Percentiles rank a stretch among this genome's conserved stretches.
Conservation (phyloP, 2,113 vertebrate species). For the Dromiciops gliroides region DNA sequence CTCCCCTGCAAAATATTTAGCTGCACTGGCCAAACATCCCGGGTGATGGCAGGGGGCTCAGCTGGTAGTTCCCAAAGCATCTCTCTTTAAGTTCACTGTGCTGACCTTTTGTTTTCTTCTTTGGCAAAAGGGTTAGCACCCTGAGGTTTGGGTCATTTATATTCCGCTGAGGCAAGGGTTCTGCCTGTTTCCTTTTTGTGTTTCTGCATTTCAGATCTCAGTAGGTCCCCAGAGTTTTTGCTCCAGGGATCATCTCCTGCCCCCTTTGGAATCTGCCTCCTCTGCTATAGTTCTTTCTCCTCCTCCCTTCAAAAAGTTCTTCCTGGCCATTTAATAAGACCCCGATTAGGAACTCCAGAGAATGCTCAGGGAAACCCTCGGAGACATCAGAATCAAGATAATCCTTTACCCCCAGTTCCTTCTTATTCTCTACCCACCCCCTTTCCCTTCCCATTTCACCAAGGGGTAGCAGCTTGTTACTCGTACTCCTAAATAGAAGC, state of each 20-base stretch:
- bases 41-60: not conserved
- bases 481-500: not conserved
- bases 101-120: not conserved
- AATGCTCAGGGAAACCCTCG: not conserved
- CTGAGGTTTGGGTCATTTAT: not conserved
- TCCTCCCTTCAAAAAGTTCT: not conserved
- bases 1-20: not conserved
- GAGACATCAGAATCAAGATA: not conserved
- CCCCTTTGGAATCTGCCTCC: not conserved
- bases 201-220: constrained; percentile 1
- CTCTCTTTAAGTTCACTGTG: not conserved
- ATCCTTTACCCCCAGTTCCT: not conserved
- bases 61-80: not conserved
- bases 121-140: not conserved
- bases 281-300: not conserved
- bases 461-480: not conserved
- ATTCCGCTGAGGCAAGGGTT: not conserved
- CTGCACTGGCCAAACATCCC: not conserved
- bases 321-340: not conserved
- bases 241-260: not conserved
- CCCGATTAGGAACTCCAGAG: not conserved
- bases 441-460: not conserved
- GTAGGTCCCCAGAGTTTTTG: not conserved
- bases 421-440: not conserved
- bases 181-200: not conserved